Base-by-base conservation (phyloP, 2,113 vertebrate species). In the Limnothrissa miodon region DNA sequence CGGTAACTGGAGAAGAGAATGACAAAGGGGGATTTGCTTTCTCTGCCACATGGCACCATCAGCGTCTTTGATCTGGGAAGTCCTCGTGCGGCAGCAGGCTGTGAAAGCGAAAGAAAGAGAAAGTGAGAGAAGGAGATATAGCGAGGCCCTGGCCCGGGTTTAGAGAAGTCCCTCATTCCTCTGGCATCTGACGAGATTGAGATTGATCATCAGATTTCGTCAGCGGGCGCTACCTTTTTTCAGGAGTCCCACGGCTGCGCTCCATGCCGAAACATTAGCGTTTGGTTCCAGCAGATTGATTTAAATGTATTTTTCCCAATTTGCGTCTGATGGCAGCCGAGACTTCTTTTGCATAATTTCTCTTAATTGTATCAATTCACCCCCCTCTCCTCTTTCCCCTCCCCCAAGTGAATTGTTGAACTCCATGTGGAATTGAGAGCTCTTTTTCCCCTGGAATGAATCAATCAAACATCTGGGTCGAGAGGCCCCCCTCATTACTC, bases 391-490 rank as follows among this genome's bases (percentile, higher is more conserved):
- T 66, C 44, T 0, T 42, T 42, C 53, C 53, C 53, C 17, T 17
- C 29, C 29, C 29, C 11, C 42, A 86, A n/a, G 48, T 21, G 44
- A 45, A 87, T 80, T 85, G 86, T 81, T 70, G 78, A 86, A 86
- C 78, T 62, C 86, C 82, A 79, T 70, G 85, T 87, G 81, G 80
- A 88, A 86, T 89, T 89, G 79, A 79, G 36, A 83, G 81, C 17
- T 86, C 51, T 56, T 87, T 90, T 87, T 87, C 80, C 83, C 87
- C 83, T 82, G 84, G 81, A 89, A 87, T 86, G 80, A 91, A 92
- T 92, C 89, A 91, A 88, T 93, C 91, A 93, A 91, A 93, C 92
- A 93, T 92, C 90, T 94, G 93, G 87, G 87, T 92, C 90, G 86
- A 85, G 39, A 46, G 90, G 89, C 87, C 85, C 86, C 86, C 92